phyloP scores from a whole-genome alignment of 2,113 vertebrate species.

The Kryptolebias marmoratus region DNA sequence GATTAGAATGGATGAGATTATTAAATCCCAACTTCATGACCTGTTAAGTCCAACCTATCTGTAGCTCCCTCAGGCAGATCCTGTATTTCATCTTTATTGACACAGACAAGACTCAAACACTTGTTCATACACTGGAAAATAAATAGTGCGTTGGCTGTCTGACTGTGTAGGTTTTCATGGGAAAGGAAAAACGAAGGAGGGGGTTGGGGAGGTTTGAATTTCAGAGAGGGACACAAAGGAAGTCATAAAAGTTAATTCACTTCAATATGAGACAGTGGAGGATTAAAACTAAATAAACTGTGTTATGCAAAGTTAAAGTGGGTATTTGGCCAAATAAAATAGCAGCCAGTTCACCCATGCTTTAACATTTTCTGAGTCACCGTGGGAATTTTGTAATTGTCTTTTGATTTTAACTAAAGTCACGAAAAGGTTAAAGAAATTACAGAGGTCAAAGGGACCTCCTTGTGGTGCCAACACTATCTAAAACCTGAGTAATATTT shows the following conservation, averaged over 20 bases:
- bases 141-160: conserved; percentile 25
- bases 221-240: conserved; percentile 48
- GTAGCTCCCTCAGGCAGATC: conserved; percentile 12
- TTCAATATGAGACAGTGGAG: conserved; percentile 49
- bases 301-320: conserved; percentile 9
- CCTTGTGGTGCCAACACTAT: too few relatives aligned
- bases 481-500: too few relatives aligned
- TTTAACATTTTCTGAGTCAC: neutral
- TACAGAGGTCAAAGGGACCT: too few relatives aligned
- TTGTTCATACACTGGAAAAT: conserved; percentile 25
- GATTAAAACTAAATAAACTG: conserved; percentile 59
- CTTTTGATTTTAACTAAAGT: too few relatives aligned
- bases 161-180: conserved; percentile 27
- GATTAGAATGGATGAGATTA: conserved; percentile 44
- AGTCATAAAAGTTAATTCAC: conserved; percentile 52
- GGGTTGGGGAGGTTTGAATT: conserved; percentile 35
- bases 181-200: conserved; percentile 1
- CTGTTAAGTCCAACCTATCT: conserved; percentile 31
- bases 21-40: conserved; percentile 42
- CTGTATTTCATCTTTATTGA: conserved; percentile 60
- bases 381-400: neutral
- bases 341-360: neutral
- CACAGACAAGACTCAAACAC: conserved; percentile 38
- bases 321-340: conserved; percentile 20
- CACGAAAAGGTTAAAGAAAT: too few relatives aligned